Base-by-base conservation (phyloP, 2,888 invertebrate species). In the Epirrita christyi region DNA sequence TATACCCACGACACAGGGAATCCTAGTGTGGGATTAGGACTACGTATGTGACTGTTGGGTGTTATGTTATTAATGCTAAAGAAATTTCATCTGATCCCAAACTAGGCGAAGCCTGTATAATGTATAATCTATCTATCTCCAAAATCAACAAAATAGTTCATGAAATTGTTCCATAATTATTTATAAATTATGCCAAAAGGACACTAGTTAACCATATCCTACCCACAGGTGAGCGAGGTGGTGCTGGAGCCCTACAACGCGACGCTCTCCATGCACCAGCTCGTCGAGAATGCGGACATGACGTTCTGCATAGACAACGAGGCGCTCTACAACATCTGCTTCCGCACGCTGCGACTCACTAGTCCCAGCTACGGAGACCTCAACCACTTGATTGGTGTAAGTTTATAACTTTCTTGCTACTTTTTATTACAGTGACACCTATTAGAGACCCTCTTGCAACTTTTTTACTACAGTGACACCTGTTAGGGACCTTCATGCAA, bases 211-310 rank as follows among this genome's bases (percentile, higher is more conserved):
- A n/a, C n/a, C n/a, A 21, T 21, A 21, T 32, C 32, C 7, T 2
- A 6, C 8, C 32, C 32, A 32, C 21, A 58, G 91, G 91, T 96
- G 11, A 95, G 95, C 27, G 96, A 96, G 75, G 91, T 91, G 0
- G 96, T 96, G 0, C 92, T 96, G 34, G 96, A 96, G 82, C 96
- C 96, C 0, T 96, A 96, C 92, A 96, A 96, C 83, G 96, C 96
- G 6, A 96, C 96, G 0, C 92, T 96, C 0, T 95, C 96, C 0
- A 93, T 95, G 0, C 95, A 95, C 72, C 95, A 95, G 73, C 85
- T 96, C 13, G 95, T 96, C 0, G 96, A 96, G 77, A 96, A 96
- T 83, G 96, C 95, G 0, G 96, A 96, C 76, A 95, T 95, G 87
- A 93, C 96, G 0, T 95, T 94, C 82, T 96, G 96, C 65, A 96